phyloP scores from a whole-genome alignment of 2,888 invertebrate genomes.

The Nemapogon koenigi region DNA sequence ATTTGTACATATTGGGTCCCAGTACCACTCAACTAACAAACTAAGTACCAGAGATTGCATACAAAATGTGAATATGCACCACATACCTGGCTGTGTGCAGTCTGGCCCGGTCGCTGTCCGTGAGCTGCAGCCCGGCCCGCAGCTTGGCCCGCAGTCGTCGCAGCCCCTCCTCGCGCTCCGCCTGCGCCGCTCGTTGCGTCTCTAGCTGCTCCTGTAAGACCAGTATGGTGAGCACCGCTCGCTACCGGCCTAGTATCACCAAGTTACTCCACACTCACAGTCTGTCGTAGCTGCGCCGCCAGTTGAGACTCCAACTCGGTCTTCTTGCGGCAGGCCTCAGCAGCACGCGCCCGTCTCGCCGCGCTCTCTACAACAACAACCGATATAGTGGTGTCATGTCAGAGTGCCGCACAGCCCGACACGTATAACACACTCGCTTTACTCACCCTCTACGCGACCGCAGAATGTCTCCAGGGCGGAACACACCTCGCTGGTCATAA shows the following conservation, averaged over 20 bases:
- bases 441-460: conserved; percentile 5
- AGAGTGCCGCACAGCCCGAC: too few species aligned
- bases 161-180: conserved; percentile 5
- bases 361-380: conserved; percentile 1
- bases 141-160: conserved; percentile 7
- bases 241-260: too few species aligned
- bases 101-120: conserved; percentile 8
- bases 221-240: too few species aligned
- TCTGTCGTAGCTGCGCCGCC: conserved; percentile 7
- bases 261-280: too few species aligned
- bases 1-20: too few species aligned
- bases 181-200: conserved; percentile 2
- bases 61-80: too few species aligned
- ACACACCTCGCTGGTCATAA: not conserved
- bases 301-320: conserved; percentile 9
- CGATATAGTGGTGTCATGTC: not conserved
- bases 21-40: too few species aligned
- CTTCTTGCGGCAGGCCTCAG: conserved; percentile 6
- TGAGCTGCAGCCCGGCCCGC: conserved; percentile 1
- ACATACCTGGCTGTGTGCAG: conserved; percentile 12
- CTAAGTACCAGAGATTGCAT: too few species aligned
- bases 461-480: conserved; percentile 1
- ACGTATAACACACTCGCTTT: too few species aligned
- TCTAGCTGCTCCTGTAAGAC: not conserved
- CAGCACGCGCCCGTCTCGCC: not conserved